Conservation (phyloP, 2,888 invertebrate genomes). For the Lochmaea capreae region DNA sequence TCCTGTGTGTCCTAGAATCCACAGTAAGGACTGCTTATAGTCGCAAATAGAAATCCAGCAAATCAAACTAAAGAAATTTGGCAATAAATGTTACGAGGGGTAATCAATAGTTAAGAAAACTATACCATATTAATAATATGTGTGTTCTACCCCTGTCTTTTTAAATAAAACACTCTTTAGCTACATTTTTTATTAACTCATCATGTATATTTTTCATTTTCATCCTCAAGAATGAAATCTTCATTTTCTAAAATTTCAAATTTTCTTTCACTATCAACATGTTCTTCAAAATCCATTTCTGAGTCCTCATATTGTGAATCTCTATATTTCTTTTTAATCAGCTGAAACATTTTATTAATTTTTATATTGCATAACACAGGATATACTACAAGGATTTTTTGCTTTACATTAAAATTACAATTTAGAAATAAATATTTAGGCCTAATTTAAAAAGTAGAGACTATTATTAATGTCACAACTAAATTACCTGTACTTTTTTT, state of each 20-base stretch:
- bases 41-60: too few relatives aligned
- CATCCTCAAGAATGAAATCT: constrained; percentile 11
- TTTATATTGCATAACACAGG: background rate
- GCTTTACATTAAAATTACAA: too few relatives aligned
- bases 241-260: background rate
- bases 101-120: background rate
- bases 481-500: too few relatives aligned
- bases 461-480: too few relatives aligned
- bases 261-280: background rate
- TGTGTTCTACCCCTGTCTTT: background rate
- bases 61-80: too few relatives aligned
- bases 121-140: background rate
- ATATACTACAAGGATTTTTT: too few relatives aligned
- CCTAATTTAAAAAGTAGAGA: too few relatives aligned
- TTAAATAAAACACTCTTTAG: background rate
- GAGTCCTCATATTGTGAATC: constrained; percentile 53
- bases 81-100: too few relatives aligned
- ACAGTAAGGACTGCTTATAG: too few relatives aligned
- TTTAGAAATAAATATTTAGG: too few relatives aligned
- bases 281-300: constrained; percentile 56
- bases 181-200: background rate
- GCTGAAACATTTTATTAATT: constrained; percentile 48
- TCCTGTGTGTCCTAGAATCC: too few relatives aligned
- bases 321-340: constrained; percentile 52
- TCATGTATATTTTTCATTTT: background rate